Evolutionary conservation across 1,140 invertebrate species (phyloP).

Genomic region (Habropoda laboriosa): DNA sequence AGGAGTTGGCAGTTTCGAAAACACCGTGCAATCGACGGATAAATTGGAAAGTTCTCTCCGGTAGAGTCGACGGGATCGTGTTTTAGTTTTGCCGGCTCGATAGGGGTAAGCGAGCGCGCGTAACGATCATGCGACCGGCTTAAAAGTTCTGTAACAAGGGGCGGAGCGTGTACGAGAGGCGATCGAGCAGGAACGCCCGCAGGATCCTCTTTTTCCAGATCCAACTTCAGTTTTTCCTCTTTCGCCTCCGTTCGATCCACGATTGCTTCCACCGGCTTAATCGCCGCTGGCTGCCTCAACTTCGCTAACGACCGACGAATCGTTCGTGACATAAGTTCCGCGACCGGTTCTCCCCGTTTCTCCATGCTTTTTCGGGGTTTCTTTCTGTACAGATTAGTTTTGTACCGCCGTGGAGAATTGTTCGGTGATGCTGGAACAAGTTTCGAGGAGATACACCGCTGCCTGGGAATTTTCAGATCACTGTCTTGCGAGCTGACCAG

Average conservation of each 20-base stretch:
- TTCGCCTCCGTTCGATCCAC: background rate
- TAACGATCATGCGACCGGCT: constrained; percentile 40
- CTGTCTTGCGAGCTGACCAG: too few relatives aligned
- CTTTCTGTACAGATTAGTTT: too few relatives aligned
- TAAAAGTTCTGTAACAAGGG: constrained; percentile 40
- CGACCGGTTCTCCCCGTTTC: background rate
- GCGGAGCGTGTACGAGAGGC: constrained; percentile 18
- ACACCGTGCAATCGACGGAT: background rate
- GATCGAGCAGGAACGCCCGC: constrained; percentile 23
- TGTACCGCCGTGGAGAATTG: too few relatives aligned
- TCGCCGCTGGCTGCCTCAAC: background rate
- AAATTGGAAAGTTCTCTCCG: background rate
- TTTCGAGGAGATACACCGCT: too few relatives aligned
- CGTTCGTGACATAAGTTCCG: constrained; percentile 2
- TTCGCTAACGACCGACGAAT: constrained; percentile 10
- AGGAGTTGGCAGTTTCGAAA: background rate
- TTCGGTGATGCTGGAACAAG: too few relatives aligned
- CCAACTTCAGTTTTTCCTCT: background rate
- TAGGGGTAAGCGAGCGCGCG: constrained; percentile 26
- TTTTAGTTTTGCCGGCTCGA: constrained; percentile 23
- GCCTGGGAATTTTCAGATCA: too few relatives aligned
- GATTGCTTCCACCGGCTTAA: constrained; percentile 8
- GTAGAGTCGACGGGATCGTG: background rate
- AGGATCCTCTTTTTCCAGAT: constrained; percentile 10
- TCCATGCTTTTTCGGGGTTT: too few relatives aligned